Percentiles rank a stretch among this genome's conserved stretches.
phyloP scores from a whole-genome alignment of 2,113 vertebrate species.

The Festucalex cinctus region DNA sequence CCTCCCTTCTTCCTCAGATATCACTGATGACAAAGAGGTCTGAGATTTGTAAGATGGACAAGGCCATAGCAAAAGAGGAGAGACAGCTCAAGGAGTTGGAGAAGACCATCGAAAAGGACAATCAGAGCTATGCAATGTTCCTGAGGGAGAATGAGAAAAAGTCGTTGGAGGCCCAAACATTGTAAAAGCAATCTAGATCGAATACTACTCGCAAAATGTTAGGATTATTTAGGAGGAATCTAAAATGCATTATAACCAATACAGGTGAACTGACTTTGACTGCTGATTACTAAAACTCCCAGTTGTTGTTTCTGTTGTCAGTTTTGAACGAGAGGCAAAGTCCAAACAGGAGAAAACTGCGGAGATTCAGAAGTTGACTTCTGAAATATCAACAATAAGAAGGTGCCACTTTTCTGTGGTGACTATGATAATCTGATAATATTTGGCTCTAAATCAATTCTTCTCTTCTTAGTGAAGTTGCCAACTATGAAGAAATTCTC shows the following conservation, averaged over 20 bases:
- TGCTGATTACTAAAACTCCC: too few species aligned
- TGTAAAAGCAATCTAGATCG: conserved; percentile 59
- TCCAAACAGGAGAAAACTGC: conserved; percentile 76
- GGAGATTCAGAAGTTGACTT: conserved; percentile 75
- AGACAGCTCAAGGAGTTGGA: conserved; percentile 73
- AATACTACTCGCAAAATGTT: background rate
- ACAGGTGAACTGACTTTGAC: too few species aligned
- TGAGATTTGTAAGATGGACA: conserved; percentile 80
- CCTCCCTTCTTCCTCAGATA: conserved; percentile 66
- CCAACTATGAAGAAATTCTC: conserved; percentile 75
- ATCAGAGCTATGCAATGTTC: conserved; percentile 77
- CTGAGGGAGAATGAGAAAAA: conserved; percentile 82
- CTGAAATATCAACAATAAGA: conserved; percentile 76
- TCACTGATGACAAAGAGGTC: conserved; percentile 74
- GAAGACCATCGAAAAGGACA: conserved; percentile 73
- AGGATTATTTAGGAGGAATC: background rate
- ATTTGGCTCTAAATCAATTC: background rate
- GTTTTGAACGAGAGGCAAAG: conserved; percentile 81
- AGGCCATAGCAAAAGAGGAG: conserved; percentile 69
- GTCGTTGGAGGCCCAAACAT: conserved; percentile 76
- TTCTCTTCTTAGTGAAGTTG: conserved; percentile 75
- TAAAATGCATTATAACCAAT: background rate
- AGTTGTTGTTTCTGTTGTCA: conserved; percentile 42
- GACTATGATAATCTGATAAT: background rate
- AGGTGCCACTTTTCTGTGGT: conserved; percentile 64